Conservation (phyloP, 2,888 invertebrate genomes). For the Epinotia bilunana region DNA sequence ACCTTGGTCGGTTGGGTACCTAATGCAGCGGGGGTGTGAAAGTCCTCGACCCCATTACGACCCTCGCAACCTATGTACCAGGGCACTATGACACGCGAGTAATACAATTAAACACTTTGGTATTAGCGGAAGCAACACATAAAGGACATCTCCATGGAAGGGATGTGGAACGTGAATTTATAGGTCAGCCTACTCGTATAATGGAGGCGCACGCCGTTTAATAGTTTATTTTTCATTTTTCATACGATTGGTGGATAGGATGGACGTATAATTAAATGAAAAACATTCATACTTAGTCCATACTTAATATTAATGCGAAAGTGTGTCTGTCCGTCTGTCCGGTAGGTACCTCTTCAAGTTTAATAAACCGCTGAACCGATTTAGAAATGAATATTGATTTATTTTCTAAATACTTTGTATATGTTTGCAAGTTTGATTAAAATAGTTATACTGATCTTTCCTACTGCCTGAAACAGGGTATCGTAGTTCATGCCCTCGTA, state of each 20-base stretch:
- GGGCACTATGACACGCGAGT: constrained; percentile 71
- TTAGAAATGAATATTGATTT: too few relatives aligned
- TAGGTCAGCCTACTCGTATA: constrained; percentile 22
- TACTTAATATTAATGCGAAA: too few relatives aligned
- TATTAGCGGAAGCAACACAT: constrained; percentile 38
- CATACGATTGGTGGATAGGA: neutral
- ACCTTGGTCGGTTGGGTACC: constrained; percentile 29
- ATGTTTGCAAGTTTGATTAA: too few relatives aligned
- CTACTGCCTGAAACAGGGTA: too few relatives aligned
- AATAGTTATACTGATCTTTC: too few relatives aligned
- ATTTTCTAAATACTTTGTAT: too few relatives aligned
- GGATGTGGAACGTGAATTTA: constrained; percentile 17
- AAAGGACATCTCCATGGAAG: constrained; percentile 32
- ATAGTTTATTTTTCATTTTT: neutral
- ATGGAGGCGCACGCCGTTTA: neutral
- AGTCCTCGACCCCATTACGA: constrained; percentile 74
- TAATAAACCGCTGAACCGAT: too few relatives aligned
- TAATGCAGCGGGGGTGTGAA: constrained; percentile 53
- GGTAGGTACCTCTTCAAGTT: too few relatives aligned
- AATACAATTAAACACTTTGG: constrained; percentile 71
- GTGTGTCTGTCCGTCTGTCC: too few relatives aligned
- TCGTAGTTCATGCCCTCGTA: too few relatives aligned
- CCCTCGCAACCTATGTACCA: constrained; percentile 62
- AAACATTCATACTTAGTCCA: too few relatives aligned
- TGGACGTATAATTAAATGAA: too few relatives aligned